A percentile compares a stretch with the other conserved stretches of the same genome.
phyloP scores from a whole-genome alignment of 2,888 invertebrate species.

The Muschampia plurimacula region DNA sequence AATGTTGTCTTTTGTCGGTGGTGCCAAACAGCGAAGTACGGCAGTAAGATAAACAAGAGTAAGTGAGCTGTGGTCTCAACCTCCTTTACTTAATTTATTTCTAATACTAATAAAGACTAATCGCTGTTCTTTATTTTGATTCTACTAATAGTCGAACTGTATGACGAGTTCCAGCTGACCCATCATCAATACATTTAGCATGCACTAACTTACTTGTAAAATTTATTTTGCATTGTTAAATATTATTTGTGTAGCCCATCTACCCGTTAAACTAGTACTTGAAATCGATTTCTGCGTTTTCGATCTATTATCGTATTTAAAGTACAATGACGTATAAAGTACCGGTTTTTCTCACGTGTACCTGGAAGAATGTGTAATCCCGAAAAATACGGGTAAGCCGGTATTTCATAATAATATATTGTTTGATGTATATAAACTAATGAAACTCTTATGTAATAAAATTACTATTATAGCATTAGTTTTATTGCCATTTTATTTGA shows the following conservation, averaged over 20 bases:
- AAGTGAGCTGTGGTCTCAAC: constrained; percentile 86
- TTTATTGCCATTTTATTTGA: background rate
- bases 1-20: constrained; percentile 85
- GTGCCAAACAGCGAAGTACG: constrained; percentile 84
- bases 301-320: background rate
- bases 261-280: constrained; percentile 44
- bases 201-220: constrained; percentile 60
- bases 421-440: too few species aligned
- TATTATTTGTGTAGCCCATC: constrained; percentile 42
- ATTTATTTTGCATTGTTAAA: constrained; percentile 41
- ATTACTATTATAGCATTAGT: background rate
- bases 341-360: background rate
- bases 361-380: too few species aligned
- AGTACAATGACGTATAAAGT: background rate
- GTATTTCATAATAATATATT: too few species aligned
- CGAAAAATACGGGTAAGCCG: too few species aligned
- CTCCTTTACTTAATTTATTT: constrained; percentile 76
- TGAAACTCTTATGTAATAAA: too few species aligned
- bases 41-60: constrained; percentile 77
- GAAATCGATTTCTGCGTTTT: constrained; percentile 57
- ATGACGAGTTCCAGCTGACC: constrained; percentile 69
- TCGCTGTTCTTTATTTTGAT: constrained; percentile 72
- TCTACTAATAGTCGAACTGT: constrained; percentile 71
- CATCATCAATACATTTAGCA: constrained; percentile 57
- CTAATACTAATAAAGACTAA: constrained; percentile 79